Percentiles rank a stretch among this genome's conserved stretches.
Conservation (phyloP, 2,888 invertebrate species). For the Fissipunctia ypsillon region DNA sequence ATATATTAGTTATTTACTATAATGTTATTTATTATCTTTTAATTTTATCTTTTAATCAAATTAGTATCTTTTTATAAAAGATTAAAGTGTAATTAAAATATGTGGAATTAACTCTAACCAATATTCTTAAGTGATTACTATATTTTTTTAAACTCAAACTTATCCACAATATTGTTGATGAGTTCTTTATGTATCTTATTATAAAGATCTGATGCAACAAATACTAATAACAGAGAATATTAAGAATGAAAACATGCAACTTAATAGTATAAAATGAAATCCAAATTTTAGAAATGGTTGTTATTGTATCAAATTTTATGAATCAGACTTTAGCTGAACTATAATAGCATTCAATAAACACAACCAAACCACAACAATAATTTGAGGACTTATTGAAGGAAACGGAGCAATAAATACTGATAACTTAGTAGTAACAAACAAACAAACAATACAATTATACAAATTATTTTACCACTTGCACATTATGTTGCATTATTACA, state of each 20-base stretch:
- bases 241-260: background rate
- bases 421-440: background rate
- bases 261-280: background rate
- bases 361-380: background rate
- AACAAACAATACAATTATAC: background rate
- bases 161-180: background rate
- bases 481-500: background rate
- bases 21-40: slow-evolving; percentile 20
- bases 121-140: background rate
- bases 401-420: background rate
- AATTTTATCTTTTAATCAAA: slow-evolving; percentile 29
- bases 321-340: background rate
- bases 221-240: slow-evolving; percentile 6
- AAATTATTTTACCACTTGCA: background rate
- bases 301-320: background rate
- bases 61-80: background rate
- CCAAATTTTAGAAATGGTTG: background rate
- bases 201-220: slow-evolving; percentile 26
- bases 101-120: background rate
- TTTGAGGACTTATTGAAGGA: background rate
- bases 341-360: background rate
- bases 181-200: background rate
- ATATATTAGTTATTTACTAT: slow-evolving; percentile 8
- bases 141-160: background rate
- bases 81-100: background rate